Evolutionary conservation across 2,888 invertebrate genomes (phyloP).

Genomic region (Phlogophora meticulosa): DNA sequence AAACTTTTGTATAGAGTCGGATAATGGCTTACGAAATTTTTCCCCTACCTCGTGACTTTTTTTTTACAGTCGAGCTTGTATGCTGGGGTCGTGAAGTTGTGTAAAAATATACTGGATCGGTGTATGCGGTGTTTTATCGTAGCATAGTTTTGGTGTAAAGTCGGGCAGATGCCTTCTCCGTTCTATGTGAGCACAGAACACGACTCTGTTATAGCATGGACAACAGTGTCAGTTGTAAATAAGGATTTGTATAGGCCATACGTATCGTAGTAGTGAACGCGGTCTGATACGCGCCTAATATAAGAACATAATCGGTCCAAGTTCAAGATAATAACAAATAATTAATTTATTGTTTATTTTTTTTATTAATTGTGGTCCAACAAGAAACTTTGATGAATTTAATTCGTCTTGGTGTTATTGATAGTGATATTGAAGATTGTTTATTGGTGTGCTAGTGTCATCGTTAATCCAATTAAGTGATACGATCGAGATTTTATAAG

Average conservation of each 20-base stretch:
- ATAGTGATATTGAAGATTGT: constrained; percentile 82
- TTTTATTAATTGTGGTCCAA: constrained; percentile 79
- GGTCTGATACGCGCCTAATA: constrained; percentile 75
- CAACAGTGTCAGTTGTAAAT: constrained; percentile 91
- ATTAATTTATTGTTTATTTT: constrained; percentile 65
- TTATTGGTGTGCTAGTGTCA: constrained; percentile 83
- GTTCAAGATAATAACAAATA: constrained; percentile 68
- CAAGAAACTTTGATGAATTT: constrained; percentile 83
- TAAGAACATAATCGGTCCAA: constrained; percentile 72
- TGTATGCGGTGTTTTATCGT: constrained; percentile 83
- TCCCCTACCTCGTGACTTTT: constrained; percentile 90
- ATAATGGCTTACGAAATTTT: constrained; percentile 90
- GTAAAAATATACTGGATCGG: constrained; percentile 84
- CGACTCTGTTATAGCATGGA: constrained; percentile 87
- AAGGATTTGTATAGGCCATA: constrained; percentile 91
- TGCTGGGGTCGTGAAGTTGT: constrained; percentile 88
- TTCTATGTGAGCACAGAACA: constrained; percentile 84
- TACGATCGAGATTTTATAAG: constrained; percentile 74
- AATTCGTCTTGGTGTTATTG: constrained; percentile 74
- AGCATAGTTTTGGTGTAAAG: constrained; percentile 79
- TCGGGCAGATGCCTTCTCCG: constrained; percentile 85
- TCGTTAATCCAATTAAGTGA: constrained; percentile 79
- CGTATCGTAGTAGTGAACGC: constrained; percentile 87
- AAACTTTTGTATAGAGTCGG: constrained; percentile 89
- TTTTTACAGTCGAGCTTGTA: constrained; percentile 88